Percentiles rank a stretch among this genome's conserved stretches.
Conservation (phyloP, 1,140 invertebrate genomes). For the Drosophila nebulosa region DNA sequence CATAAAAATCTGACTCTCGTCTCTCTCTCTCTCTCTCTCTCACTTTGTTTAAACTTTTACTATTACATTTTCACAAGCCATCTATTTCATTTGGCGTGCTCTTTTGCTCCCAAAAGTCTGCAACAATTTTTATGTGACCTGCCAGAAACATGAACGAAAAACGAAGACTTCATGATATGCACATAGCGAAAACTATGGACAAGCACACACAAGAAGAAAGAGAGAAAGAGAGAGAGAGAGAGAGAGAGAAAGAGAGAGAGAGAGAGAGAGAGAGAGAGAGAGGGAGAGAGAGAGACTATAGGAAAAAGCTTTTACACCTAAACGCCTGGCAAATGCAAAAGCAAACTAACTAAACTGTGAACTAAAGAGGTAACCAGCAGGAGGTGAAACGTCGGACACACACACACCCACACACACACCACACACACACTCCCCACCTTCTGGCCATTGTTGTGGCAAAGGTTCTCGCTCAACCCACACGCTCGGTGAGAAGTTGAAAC, state of each 20-base stretch:
- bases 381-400: background rate
- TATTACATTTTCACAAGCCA: background rate
- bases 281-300: background rate
- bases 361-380: background rate
- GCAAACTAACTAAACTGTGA: constrained; percentile 23
- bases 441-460: background rate
- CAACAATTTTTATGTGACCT: constrained; percentile 2
- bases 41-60: too few species aligned
- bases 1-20: background rate
- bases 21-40: background rate
- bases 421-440: background rate
- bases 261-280: too few species aligned
- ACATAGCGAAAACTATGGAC: background rate
- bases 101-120: background rate
- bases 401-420: background rate
- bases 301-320: constrained; percentile 39
- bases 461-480: background rate
- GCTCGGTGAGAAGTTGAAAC: constrained; percentile 19
- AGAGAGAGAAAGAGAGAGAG: too few species aligned
- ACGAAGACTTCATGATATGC: constrained; percentile 1
- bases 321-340: constrained; percentile 6
- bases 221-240: too few species aligned
- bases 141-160: background rate
- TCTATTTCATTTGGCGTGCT: background rate
- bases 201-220: constrained; percentile 10